Conservation (phyloP, 2,888 invertebrate species). For the Lathronympha strigana region DNA sequence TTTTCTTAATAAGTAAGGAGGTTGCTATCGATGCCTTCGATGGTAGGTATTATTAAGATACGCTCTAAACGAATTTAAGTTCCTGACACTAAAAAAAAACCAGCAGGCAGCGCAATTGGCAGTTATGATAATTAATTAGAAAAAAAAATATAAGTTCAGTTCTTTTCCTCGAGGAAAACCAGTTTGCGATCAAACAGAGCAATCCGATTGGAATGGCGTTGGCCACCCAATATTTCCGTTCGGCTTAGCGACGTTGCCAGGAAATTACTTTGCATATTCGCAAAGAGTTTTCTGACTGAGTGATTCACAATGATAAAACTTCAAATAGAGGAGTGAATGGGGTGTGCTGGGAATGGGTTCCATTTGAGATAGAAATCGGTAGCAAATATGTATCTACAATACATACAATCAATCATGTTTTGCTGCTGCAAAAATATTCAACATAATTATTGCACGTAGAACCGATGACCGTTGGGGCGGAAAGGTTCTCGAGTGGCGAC, state of each 20-base stretch:
- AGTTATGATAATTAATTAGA: too few relatives aligned
- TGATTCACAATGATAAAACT: slow-evolving; percentile 27
- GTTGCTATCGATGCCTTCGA: too few relatives aligned
- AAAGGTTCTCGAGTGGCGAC: too few relatives aligned
- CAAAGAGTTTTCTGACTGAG: slow-evolving; percentile 33
- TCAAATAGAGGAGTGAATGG: slow-evolving; percentile 11
- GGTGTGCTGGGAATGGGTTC: not conserved
- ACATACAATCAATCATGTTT: not conserved
- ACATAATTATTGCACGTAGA: too few relatives aligned
- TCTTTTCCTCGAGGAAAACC: not conserved
- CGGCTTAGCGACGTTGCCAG: slow-evolving; percentile 6
- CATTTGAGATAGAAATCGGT: not conserved
- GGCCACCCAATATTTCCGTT: slow-evolving; percentile 28
- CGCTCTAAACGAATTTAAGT: too few relatives aligned
- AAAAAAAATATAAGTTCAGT: not conserved
- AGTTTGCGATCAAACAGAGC: slow-evolving; percentile 3
- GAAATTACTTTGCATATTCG: slow-evolving; percentile 41
- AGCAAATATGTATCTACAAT: not conserved
- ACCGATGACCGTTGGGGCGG: too few relatives aligned
- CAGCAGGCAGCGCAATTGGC: too few relatives aligned
- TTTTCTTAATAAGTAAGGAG: too few relatives aligned
- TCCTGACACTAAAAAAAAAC: too few relatives aligned
- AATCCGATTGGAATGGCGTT: not conserved
- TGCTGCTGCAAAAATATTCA: too few relatives aligned
- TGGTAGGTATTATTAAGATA: too few relatives aligned